Evolutionary conservation across 2,888 invertebrate species (phyloP), one percentile per base, ranked within the genome.

Genomic region (Lasioglossum villosulum): DNA sequence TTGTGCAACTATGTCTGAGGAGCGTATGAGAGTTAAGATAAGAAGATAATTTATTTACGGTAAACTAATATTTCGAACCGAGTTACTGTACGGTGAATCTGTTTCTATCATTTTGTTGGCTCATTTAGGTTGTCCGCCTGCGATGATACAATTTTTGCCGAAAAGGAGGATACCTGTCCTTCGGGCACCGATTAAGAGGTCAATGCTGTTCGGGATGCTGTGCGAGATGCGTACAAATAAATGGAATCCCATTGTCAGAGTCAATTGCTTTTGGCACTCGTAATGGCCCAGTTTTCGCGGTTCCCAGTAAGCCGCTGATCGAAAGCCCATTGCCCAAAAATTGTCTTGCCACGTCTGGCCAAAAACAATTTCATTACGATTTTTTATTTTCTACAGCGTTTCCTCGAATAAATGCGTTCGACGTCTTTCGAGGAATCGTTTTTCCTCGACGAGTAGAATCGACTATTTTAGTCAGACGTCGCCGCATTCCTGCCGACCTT

Each of bases 401-500:
- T 68, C 37, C 10, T 39, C 37, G 39, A 68, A 68, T 0, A 66
- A 30, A 30, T 12, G 1, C 0, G 12, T 23, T 12, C 23, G 39
- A 30, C 16, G 75, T 70, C 30, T 48, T 19, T 23, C 16, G 34
- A 63, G 4, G 71, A 83, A 75, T 4, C 48, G 66, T 81, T 71
- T 72, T 75, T 63, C 39, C 75, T 16, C 52, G 52, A 30, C 56
- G 12, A 52, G 45, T 70, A 59, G 74, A 83, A 89, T 82, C 88
- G 89, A 89, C 86, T 92, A 92, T 92, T 92, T 91, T 75, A 73
- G 83, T 84, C 87, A n/a, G 52, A 86, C 82, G 70, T 77, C 78
- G 75, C 71, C 82, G 88, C 88, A 83, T 91, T 89, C 88, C 63
- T 52, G n/a, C 48, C 80, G 81, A 72, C 80, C 75, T 80, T 86